A percentile compares a stretch with the other conserved stretches of the same genome.
Evolutionary conservation across 1,140 invertebrate species (phyloP).

Genomic region (Trichogramma pretiosum): DNA sequence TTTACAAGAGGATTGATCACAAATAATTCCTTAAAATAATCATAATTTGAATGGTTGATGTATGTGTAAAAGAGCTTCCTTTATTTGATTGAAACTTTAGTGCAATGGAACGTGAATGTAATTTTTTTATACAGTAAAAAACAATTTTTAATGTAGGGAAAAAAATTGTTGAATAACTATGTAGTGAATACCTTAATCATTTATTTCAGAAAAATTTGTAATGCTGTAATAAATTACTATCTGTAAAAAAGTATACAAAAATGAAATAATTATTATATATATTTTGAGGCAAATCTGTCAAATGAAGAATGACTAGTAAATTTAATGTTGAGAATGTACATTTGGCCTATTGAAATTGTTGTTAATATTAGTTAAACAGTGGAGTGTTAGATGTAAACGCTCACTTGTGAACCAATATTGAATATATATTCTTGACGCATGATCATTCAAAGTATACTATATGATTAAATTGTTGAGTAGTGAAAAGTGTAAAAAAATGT

Average conservation of each 20-base stretch:
- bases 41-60: too few relatives aligned
- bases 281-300: conserved; percentile 11
- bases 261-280: conserved; percentile 7
- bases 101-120: conserved; percentile 2
- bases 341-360: conserved; percentile 22
- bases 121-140: conserved; percentile 6
- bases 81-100: conserved; percentile 5
- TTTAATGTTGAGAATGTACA: conserved; percentile 15
- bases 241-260: conserved; percentile 4
- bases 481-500: too few relatives aligned
- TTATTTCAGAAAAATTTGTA: conserved; percentile 15
- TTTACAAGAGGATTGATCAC: too few relatives aligned
- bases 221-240: conserved; percentile 8
- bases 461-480: conserved; percentile 19
- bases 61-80: too few relatives aligned
- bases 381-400: conserved; percentile 26
- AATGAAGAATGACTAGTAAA: conserved; percentile 17
- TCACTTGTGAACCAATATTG: conserved; percentile 33
- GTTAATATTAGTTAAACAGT: conserved; percentile 28
- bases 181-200: background rate
- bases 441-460: conserved; percentile 25
- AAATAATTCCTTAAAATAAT: too few relatives aligned
- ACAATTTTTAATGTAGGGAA: background rate
- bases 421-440: conserved; percentile 35
- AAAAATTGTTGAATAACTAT: background rate